Conservation (phyloP, 2,113 vertebrate species). For the Campylomormyrus numenius region DNA sequence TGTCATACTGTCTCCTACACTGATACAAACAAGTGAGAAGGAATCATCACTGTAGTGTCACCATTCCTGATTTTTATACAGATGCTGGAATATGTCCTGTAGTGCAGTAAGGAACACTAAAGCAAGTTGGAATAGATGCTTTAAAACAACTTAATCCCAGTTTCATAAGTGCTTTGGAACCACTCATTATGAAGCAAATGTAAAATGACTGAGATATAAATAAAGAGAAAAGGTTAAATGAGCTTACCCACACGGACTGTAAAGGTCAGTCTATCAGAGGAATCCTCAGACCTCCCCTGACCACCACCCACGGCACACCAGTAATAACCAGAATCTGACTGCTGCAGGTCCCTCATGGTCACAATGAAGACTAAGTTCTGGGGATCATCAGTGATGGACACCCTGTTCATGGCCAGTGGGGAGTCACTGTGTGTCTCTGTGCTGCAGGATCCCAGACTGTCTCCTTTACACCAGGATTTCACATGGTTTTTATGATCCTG, state of each 20-base stretch:
- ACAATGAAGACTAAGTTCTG: not conserved
- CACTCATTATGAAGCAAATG: not conserved
- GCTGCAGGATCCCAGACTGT: not conserved
- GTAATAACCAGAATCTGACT: not conserved
- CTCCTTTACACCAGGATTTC: constrained; percentile 30
- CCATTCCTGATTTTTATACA: not conserved
- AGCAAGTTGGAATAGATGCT: too few relatives aligned
- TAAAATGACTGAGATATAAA: not conserved
- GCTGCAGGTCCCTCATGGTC: not conserved
- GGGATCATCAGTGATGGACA: constrained; percentile 1
- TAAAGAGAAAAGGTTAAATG: not conserved
- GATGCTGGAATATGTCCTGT: not conserved
- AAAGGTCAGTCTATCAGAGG: not conserved
- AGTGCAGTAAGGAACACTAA: not conserved
- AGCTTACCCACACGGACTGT: not conserved
- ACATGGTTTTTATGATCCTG: not conserved
- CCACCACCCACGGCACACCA: not conserved
- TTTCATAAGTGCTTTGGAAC: not conserved
- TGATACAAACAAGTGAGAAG: not conserved
- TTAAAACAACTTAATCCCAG: not conserved
- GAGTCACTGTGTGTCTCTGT: not conserved
- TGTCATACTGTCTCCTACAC: too few relatives aligned
- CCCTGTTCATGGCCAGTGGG: too few relatives aligned
- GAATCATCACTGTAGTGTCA: not conserved
- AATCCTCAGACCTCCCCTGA: not conserved